A percentile compares a stretch with the other conserved stretches of the same genome.
phyloP scores from a whole-genome alignment of 2,113 vertebrate genomes.

The Scophthalmus maximus region DNA sequence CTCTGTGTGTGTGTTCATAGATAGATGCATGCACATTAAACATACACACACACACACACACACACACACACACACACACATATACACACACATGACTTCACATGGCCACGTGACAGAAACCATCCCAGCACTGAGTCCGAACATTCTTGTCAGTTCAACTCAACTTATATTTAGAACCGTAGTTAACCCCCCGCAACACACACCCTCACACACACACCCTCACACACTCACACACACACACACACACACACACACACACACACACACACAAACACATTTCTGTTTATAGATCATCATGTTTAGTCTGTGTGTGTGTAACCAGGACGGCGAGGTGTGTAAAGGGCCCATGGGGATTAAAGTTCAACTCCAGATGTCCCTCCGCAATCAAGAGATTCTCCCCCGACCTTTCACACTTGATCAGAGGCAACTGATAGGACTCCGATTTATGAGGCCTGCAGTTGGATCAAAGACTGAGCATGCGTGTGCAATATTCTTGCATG shows the following conservation, averaged over 20 bases:
- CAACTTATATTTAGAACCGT: slow-evolving; percentile 69
- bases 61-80: background rate
- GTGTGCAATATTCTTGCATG: background rate
- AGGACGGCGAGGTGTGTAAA: no score
- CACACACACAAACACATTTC: background rate
- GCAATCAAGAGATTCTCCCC: background rate
- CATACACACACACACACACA: background rate
- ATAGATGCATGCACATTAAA: background rate
- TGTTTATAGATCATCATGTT: no score
- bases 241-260: background rate
- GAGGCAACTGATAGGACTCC: slow-evolving; percentile 19
- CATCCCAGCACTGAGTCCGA: slow-evolving; percentile 45
- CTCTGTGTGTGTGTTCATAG: background rate
- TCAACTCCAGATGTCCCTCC: slow-evolving; percentile 3
- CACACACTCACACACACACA: background rate
- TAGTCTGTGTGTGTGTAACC: background rate
- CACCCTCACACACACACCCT: slow-evolving; percentile 4
- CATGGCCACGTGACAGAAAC: slow-evolving; percentile 26
- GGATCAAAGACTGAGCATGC: background rate
- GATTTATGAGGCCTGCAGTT: slow-evolving; percentile 8
- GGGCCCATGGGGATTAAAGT: background rate
- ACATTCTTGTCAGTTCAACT: slow-evolving; percentile 71
- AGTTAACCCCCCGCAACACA: background rate
- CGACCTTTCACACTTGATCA: slow-evolving; percentile 20
- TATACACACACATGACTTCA: background rate